These are phyloP conservation scores for Euborellia annulipes DNA, from an alignment of 1,140 invertebrate genomes.

Conservation along the genomic window DNA sequence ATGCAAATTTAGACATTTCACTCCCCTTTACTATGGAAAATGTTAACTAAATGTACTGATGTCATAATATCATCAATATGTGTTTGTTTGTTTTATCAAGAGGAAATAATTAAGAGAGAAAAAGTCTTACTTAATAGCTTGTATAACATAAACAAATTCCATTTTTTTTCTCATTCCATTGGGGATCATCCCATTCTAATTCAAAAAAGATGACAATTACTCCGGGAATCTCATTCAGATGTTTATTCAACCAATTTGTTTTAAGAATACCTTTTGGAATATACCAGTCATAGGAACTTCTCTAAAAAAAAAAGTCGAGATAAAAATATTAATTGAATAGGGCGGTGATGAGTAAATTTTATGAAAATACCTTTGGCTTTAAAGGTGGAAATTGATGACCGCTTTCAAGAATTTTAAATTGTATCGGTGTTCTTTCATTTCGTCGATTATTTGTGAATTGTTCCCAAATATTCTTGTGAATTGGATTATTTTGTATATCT, in stretches of 20 bases:
- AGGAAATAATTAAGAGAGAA: not conserved
- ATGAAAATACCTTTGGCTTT: slow-evolving; percentile 56
- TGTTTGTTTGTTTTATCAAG: too few relatives aligned
- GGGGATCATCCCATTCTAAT: slow-evolving; percentile 88
- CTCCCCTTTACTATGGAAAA: slow-evolving; percentile 4
- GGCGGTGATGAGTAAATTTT: not conserved
- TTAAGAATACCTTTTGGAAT: slow-evolving; percentile 93
- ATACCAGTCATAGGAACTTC: slow-evolving; percentile 88
- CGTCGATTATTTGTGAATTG: slow-evolving; percentile 68
- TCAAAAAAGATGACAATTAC: slow-evolving; percentile 91
- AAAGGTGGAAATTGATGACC: slow-evolving; percentile 76
- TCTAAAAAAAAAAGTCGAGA: slow-evolving; percentile 29
- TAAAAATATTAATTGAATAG: slow-evolving; percentile 1
- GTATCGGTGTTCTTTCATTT: slow-evolving; percentile 63
- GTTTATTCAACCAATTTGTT: slow-evolving; percentile 89
- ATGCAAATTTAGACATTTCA: too few relatives aligned
- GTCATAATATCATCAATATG: too few relatives aligned
- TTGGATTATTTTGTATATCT: slow-evolving; percentile 64
- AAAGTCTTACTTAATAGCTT: too few relatives aligned
- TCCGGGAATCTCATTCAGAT: slow-evolving; percentile 76
- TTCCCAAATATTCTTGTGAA: slow-evolving; percentile 86
- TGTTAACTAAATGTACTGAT: too few relatives aligned
- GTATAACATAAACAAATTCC: slow-evolving; percentile 53
- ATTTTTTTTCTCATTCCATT: slow-evolving; percentile 89
- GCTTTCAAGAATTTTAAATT: slow-evolving; percentile 63